Conservation (phyloP, 2,113 vertebrate genomes). For the Aleadryas rufinucha region DNA sequence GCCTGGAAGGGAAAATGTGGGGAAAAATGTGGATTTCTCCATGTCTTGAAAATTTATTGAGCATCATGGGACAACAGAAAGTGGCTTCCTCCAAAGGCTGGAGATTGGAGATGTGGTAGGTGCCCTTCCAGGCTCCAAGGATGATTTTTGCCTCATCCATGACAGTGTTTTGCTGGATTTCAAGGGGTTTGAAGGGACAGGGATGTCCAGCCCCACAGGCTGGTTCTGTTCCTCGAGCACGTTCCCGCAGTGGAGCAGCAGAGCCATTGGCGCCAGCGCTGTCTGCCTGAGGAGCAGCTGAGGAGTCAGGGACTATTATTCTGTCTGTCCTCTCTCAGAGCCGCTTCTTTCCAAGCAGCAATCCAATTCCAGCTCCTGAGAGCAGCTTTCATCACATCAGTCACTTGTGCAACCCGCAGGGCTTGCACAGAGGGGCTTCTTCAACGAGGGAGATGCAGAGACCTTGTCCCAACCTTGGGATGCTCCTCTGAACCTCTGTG, state of each 20-base stretch:
- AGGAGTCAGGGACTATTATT: not conserved
- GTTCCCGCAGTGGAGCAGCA: fast-evolving
- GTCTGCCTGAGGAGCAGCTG: not conserved
- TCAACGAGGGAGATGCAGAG: fast-evolving
- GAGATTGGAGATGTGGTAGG: not conserved
- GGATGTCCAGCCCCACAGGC: not conserved
- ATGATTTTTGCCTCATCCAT: not conserved
- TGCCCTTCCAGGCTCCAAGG: not conserved
- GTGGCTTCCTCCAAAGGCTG: not conserved
- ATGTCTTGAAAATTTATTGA: not conserved
- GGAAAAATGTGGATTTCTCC: not conserved
- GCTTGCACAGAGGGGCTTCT: not conserved
- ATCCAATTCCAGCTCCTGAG: not conserved
- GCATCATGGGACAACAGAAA: not conserved
- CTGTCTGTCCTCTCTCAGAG: not conserved
- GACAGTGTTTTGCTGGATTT: not conserved
- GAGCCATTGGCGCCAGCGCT: fast-evolving
- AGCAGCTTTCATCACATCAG: not conserved
- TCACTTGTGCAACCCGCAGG: not conserved
- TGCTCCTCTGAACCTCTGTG: fast-evolving
- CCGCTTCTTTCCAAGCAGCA: not conserved
- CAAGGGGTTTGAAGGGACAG: not conserved
- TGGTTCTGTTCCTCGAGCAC: not conserved
- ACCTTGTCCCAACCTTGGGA: not conserved
- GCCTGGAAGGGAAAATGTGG: not conserved